Evolutionary conservation across 2,797 vertebrate genomes (phyloP).

Genomic region (Paratrypauchen microcephalus): DNA sequence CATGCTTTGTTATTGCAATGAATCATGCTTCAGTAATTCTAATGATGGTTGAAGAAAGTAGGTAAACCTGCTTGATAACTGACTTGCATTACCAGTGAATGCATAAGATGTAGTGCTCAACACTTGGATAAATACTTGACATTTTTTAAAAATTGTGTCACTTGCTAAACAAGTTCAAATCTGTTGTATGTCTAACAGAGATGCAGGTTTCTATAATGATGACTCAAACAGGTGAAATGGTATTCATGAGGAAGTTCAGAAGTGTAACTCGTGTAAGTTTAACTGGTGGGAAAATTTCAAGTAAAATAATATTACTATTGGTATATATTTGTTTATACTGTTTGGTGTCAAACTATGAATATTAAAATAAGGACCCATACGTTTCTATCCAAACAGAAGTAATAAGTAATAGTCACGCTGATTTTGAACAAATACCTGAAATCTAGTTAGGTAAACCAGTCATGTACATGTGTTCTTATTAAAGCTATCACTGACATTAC

Average conservation of each 20-base stretch:
- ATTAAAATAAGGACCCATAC: neutral
- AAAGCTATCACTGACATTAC: no score
- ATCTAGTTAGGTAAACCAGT: no score
- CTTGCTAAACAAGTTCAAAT: constrained; percentile 17
- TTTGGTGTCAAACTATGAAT: neutral
- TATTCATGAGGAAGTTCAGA: neutral
- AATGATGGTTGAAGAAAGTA: neutral
- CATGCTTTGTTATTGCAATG: neutral
- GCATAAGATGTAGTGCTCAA: neutral
- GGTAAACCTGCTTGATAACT: neutral
- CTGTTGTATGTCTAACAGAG: neutral
- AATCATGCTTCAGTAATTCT: neutral
- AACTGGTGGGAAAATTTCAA: neutral
- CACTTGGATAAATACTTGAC: neutral
- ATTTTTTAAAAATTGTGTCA: constrained; percentile 7
- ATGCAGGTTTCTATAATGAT: neutral
- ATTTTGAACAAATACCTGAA: no score
- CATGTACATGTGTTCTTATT: no score
- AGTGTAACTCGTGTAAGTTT: neutral
- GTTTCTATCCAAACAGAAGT: neutral
- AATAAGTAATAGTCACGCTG: neutral
- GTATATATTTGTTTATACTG: no score
- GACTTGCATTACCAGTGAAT: neutral
- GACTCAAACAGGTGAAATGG: neutral
- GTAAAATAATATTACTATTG: neutral